Conservation (phyloP, 1,140 invertebrate genomes). For the Babylonia areolata region DNA sequence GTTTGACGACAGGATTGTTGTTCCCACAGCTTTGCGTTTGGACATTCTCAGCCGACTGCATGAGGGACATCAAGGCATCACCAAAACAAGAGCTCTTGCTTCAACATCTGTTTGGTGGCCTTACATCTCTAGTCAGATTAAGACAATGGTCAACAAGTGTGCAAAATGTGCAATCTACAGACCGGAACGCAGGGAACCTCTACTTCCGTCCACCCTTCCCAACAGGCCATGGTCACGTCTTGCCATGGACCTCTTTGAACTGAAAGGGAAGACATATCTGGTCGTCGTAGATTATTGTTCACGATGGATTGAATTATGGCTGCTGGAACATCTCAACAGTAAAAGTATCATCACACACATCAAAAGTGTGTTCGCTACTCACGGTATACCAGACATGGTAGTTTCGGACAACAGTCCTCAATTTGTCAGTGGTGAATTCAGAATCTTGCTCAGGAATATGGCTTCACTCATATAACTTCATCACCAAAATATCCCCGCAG, state of each 20-base stretch:
- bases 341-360: slow-evolving; percentile 30
- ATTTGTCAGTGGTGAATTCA: slow-evolving; percentile 71
- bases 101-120: slow-evolving; percentile 42
- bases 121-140: slow-evolving; percentile 34
- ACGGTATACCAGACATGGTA: slow-evolving; percentile 49
- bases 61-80: slow-evolving; percentile 26
- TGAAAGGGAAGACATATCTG: slow-evolving; percentile 23
- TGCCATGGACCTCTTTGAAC: slow-evolving; percentile 52
- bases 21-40: not conserved
- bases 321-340: not conserved
- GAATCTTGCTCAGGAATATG: slow-evolving; percentile 72
- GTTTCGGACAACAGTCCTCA: slow-evolving; percentile 73
- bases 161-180: slow-evolving; percentile 11
- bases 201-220: slow-evolving; percentile 71
- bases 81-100: slow-evolving; percentile 35
- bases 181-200: too few species aligned
- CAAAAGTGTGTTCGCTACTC: slow-evolving; percentile 41
- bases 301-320: slow-evolving; percentile 40
- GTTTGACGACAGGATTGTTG: slow-evolving; percentile 22
- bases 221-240: slow-evolving; percentile 64
- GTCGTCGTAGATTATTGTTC: slow-evolving; percentile 43
- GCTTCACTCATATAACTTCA: slow-evolving; percentile 69
- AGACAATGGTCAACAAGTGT: slow-evolving; percentile 26
- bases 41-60: slow-evolving; percentile 33
- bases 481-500: slow-evolving; percentile 59